Percentiles rank a stretch among this genome's conserved stretches.
Evolutionary conservation across 2,888 invertebrate species (phyloP).

Genomic region (Furcula furcula): DNA sequence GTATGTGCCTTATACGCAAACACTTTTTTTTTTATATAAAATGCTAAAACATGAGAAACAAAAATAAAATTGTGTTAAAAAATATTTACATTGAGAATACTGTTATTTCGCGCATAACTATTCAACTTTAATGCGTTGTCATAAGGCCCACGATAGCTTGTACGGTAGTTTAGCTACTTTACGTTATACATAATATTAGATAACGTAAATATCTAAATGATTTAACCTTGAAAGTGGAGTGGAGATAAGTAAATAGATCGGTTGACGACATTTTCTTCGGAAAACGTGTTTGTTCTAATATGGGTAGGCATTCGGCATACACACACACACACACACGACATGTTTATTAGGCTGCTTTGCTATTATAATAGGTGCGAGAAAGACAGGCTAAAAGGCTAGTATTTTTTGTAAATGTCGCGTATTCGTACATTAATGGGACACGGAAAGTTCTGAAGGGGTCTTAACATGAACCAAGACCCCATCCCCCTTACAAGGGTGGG

Average conservation of each 20-base stretch:
- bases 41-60: constrained; percentile 1
- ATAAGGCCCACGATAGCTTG: constrained; percentile 13
- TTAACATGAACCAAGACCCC: no score
- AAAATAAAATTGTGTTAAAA: constrained; percentile 20
- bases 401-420: no score
- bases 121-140: constrained; percentile 10
- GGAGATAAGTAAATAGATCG: constrained; percentile 47
- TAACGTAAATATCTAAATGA: constrained; percentile 51
- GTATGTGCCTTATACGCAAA: neutral
- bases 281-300: constrained; percentile 16
- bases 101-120: constrained; percentile 6
- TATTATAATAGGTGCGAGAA: no score
- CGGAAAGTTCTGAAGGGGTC: no score
- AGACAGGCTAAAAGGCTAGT: no score
- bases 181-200: constrained; percentile 31
- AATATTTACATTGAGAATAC: constrained; percentile 25
- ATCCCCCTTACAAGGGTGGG: no score
- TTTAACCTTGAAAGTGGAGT: constrained; percentile 46
- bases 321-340: no score
- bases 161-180: constrained; percentile 2
- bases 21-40: neutral
- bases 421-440: no score
- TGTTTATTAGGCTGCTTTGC: no score
- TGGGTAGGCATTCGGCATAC: neutral
- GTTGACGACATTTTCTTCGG: constrained; percentile 20